Evolutionary conservation across 2,113 vertebrate genomes (phyloP).

Genomic region (Tonatia bakeri): DNA sequence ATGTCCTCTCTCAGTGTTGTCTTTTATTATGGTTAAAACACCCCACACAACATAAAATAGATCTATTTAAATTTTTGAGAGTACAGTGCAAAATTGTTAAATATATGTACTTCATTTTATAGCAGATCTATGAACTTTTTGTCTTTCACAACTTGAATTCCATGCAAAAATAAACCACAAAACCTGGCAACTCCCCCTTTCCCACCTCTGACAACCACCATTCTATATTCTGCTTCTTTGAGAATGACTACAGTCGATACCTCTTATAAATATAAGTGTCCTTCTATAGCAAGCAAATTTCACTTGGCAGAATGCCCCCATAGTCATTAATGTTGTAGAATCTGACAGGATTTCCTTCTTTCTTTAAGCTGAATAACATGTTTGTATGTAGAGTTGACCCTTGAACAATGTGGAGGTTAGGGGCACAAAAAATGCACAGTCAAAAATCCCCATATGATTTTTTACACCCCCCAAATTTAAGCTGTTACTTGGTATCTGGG

Average conservation of each 20-base stretch:
- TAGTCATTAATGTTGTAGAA: background rate
- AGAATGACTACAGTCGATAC: background rate
- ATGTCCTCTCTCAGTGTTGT: background rate
- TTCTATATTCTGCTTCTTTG: background rate
- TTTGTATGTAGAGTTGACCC: background rate
- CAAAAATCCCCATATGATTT: background rate
- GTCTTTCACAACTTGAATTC: background rate
- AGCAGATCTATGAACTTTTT: background rate
- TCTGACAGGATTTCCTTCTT: background rate
- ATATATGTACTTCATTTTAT: background rate
- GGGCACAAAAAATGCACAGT: background rate
- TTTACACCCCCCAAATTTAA: background rate
- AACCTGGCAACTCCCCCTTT: background rate
- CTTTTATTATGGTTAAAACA: background rate
- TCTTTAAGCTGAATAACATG: background rate
- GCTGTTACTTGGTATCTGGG: background rate
- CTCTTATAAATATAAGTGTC: background rate
- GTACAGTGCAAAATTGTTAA: background rate
- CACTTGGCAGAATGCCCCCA: background rate
- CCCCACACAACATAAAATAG: background rate
- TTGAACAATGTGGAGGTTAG: background rate
- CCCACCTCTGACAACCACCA: background rate
- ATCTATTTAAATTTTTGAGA: background rate
- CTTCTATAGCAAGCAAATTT: background rate
- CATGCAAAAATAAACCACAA: background rate